These are phyloP conservation scores for Latheticus oryzae DNA, from an alignment of 2,888 invertebrate species.

Conservation along the genomic window DNA sequence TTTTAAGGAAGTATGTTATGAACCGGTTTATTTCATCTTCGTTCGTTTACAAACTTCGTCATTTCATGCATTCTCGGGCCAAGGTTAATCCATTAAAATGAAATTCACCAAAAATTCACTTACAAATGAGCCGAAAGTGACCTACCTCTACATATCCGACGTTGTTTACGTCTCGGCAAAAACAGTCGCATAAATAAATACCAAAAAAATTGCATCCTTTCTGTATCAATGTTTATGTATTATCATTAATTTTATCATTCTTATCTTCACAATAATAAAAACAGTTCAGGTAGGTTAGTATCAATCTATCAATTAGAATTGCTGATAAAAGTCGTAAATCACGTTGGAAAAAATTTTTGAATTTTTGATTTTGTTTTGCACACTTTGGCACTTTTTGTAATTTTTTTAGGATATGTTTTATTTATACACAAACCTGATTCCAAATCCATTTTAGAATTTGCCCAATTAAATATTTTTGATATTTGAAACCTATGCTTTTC, in stretches of 20 bases:
- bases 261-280: slow-evolving; percentile 7
- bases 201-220: slow-evolving; percentile 1
- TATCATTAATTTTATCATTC: slow-evolving; percentile 1
- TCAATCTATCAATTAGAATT: slow-evolving; percentile 1
- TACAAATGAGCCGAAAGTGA: slow-evolving; percentile 1
- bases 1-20: no score
- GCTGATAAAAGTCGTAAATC: not conserved
- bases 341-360: slow-evolving; percentile 4
- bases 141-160: slow-evolving; percentile 15
- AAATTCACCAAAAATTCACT: slow-evolving; percentile 5
- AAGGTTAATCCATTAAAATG: slow-evolving; percentile 14
- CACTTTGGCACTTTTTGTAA: no score
- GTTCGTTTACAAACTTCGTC: not conserved
- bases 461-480: no score
- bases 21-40: not conserved
- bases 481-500: no score
- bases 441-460: no score
- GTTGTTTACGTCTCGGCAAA: slow-evolving; percentile 12
- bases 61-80: not conserved
- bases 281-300: slow-evolving; percentile 19
- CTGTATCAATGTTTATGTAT: slow-evolving; percentile 12
- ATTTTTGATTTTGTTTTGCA: no score
- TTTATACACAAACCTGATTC: no score
- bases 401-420: no score
- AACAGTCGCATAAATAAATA: slow-evolving; percentile 15